These are phyloP conservation scores for Morone chrysops DNA, from an alignment of 2,113 vertebrate species.

Conservation along the genomic window DNA sequence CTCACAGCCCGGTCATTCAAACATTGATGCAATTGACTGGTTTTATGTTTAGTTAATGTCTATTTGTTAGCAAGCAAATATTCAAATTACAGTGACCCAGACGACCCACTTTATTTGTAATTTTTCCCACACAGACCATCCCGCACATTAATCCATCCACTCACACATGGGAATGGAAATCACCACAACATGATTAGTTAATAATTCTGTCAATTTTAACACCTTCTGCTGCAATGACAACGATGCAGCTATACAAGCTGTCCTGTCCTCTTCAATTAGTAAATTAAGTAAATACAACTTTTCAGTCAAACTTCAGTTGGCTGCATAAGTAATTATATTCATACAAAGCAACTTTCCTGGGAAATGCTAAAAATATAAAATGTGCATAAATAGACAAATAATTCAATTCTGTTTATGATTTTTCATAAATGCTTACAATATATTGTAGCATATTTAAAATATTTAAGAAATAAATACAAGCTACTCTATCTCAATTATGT, in stretches of 20 bases:
- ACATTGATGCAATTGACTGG: constrained; percentile 22
- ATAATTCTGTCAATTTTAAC: constrained; percentile 56
- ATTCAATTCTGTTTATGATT: too few relatives aligned
- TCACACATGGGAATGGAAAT: constrained; percentile 31
- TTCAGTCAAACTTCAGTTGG: neutral
- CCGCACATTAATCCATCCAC: constrained; percentile 24
- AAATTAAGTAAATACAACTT: neutral
- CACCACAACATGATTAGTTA: constrained; percentile 36
- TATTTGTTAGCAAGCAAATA: constrained; percentile 39
- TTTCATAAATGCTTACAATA: neutral
- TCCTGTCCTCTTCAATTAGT: neutral
- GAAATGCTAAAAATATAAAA: neutral
- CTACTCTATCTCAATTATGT: neutral
- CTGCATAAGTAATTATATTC: neutral
- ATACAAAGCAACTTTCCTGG: neutral
- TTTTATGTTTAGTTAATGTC: constrained; percentile 45
- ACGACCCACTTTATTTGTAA: constrained; percentile 35
- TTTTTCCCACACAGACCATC: constrained; percentile 15
- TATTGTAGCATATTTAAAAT: neutral
- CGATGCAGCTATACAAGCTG: constrained; percentile 39
- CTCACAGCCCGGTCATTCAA: constrained; percentile 21
- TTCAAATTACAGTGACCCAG: constrained; percentile 29
- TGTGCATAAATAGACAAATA: too few relatives aligned
- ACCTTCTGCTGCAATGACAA: constrained; percentile 32
- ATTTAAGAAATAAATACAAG: neutral